These are phyloP conservation scores for Marisa cornuarietis DNA, from an alignment of 1,140 invertebrate genomes.

Conservation along the genomic window DNA sequence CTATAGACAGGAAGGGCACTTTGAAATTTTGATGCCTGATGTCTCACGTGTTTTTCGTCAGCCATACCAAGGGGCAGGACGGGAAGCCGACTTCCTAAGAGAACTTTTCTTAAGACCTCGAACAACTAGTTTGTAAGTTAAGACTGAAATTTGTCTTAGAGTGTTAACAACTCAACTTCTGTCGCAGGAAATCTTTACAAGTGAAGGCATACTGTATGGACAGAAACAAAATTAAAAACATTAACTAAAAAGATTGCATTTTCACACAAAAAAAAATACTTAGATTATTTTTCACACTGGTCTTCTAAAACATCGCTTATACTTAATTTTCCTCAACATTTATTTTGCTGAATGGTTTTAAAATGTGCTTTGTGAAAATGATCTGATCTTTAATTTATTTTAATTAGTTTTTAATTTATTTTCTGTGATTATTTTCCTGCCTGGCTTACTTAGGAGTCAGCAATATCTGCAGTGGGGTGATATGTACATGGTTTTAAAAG, in stretches of 20 bases:
- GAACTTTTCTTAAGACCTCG: conserved; percentile 50
- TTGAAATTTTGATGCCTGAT: conserved; percentile 60
- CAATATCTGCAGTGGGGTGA: no score
- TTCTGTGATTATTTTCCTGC: no score
- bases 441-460: no score
- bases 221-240: background rate
- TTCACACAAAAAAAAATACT: no score
- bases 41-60: conserved; percentile 56
- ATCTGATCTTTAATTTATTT: no score
- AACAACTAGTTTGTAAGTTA: conserved; percentile 56
- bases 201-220: conserved; percentile 5
- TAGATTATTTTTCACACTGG: no score
- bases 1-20: conserved; percentile 20
- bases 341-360: no score
- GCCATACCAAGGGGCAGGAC: conserved; percentile 43
- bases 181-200: background rate
- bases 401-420: no score
- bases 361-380: no score
- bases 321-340: no score
- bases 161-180: background rate
- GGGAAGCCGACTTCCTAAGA: conserved; percentile 34
- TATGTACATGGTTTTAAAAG: no score
- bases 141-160: background rate
- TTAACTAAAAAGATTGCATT: background rate
- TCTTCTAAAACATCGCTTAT: no score